Conservation (phyloP, 2,888 invertebrate genomes). For the Dorcus hopei region DNA sequence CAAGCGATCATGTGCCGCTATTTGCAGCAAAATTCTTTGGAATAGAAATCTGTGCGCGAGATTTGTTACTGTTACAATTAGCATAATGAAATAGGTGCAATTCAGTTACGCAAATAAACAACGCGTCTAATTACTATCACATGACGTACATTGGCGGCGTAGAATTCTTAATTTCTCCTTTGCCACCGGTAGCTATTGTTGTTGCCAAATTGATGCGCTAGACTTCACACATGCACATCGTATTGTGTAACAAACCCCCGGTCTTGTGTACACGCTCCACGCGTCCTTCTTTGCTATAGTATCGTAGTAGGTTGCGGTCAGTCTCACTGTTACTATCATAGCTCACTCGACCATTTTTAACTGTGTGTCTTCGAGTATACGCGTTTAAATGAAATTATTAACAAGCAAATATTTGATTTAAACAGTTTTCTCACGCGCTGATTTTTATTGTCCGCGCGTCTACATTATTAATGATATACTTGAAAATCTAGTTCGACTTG, state of each 20-base stretch:
- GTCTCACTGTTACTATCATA: neutral
- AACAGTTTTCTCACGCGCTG: neutral
- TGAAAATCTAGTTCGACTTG: conserved; percentile 49
- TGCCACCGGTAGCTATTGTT: neutral
- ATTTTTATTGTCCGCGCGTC: neutral
- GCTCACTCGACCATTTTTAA: neutral
- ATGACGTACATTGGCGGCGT: neutral
- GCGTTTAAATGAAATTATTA: too few relatives aligned
- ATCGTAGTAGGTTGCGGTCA: neutral
- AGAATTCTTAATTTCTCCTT: neutral
- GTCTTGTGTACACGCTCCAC: neutral
- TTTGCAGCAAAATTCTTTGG: too few relatives aligned
- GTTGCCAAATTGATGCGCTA: conserved; percentile 22
- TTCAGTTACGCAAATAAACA: too few relatives aligned
- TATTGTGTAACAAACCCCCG: conserved; percentile 6
- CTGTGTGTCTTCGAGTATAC: too few relatives aligned
- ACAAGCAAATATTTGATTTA: neutral
- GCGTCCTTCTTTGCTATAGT: neutral
- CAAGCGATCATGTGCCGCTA: too few relatives aligned
- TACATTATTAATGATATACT: conserved; percentile 29
- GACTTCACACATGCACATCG: conserved; percentile 14
- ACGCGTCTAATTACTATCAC: neutral
- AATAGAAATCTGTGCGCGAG: neutral
- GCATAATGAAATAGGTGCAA: too few relatives aligned
- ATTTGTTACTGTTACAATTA: neutral